These are phyloP conservation scores for Chaetophractus vellerosus DNA, from an alignment of 2,797 vertebrate species.

Conservation along the genomic window DNA sequence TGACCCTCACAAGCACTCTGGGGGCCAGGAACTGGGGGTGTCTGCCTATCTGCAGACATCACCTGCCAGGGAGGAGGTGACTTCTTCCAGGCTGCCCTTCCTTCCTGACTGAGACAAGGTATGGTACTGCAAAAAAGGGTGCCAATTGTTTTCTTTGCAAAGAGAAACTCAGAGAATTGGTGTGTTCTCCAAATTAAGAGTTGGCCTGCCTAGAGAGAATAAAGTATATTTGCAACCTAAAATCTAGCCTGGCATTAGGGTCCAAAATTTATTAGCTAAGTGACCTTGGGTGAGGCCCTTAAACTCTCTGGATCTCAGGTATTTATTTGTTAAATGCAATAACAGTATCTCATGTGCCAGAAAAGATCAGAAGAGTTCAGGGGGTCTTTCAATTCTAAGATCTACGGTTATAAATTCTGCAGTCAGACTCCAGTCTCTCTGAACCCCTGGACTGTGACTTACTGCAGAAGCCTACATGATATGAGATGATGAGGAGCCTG, in stretches of 20 bases:
- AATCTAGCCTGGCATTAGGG: background rate
- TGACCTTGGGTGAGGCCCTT: conserved; percentile 37
- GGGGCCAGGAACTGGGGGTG: background rate
- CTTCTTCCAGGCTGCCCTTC: background rate
- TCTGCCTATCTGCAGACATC: background rate
- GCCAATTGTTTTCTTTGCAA: background rate
- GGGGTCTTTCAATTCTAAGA: conserved; percentile 26
- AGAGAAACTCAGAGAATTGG: conserved; percentile 17
- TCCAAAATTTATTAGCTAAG: conserved; percentile 45
- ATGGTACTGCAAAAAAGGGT: background rate
- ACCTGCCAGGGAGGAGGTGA: background rate
- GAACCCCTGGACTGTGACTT: conserved; percentile 11
- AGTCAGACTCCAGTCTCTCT: background rate
- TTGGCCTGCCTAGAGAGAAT: background rate
- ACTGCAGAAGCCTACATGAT: conserved; percentile 14
- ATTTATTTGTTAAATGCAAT: conserved; percentile 48
- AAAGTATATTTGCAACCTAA: conserved; percentile 39
- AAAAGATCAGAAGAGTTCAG: conserved; percentile 53
- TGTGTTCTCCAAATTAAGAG: conserved; percentile 42
- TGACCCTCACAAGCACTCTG: background rate
- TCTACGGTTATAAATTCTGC: background rate
- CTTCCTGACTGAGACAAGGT: background rate
- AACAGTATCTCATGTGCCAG: conserved; percentile 15
- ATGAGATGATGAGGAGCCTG: background rate
- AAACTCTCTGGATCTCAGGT: conserved; percentile 26